Base-by-base conservation (phyloP, 2,888 invertebrate species). In the Agonopterix heracliana region DNA sequence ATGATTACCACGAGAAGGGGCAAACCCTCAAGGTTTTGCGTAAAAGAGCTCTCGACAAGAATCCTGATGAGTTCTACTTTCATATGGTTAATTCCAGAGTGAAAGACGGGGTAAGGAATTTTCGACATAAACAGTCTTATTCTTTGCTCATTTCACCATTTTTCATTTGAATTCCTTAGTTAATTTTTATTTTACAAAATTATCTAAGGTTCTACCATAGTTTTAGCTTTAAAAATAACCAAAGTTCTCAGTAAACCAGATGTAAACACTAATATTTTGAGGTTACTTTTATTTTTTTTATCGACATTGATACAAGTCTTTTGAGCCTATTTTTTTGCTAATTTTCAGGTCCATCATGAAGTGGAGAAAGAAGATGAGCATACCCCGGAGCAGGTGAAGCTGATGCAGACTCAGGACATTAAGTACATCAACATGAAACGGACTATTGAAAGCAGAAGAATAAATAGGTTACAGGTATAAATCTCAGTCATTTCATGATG, bases 61-160 rank as follows among this genome's bases (percentile, higher is more conserved):
- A 99, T 88, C 98, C 98, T 1, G 98, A 99, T 93, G 99, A 99
- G 78, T 99, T 98, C 84, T 96, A 98, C 78, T 97, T 96, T 85
- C 98, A 98, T 72, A 99, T 99, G 98, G 92, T 97, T 50, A 97
- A 96, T 74, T 95, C 97, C 0, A 92, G 93, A 77, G 81, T 94
- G 0, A 88, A 89, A 53, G 78, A 90, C 65, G 92, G 91, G 63
- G 89, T 89, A 59, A 80, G 81, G n/a, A 45, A 7, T n/a, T 38
- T 3, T 1, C 9, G n/a, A n/a, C 9, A 9, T 35, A 9, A 35
- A 8, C 8, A 35, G 35, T 10, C 8, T 3, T 3, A n/a, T n/a
- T 38, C n/a, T 5, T 38, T 38, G n/a, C 38, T 26, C 4, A 17
- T 36, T 38, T 1, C 54, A 89, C 26, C 26, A 26, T 26, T 26